phyloP scores from a whole-genome alignment of 2,888 invertebrate genomes.

The Eilema sororculum region DNA sequence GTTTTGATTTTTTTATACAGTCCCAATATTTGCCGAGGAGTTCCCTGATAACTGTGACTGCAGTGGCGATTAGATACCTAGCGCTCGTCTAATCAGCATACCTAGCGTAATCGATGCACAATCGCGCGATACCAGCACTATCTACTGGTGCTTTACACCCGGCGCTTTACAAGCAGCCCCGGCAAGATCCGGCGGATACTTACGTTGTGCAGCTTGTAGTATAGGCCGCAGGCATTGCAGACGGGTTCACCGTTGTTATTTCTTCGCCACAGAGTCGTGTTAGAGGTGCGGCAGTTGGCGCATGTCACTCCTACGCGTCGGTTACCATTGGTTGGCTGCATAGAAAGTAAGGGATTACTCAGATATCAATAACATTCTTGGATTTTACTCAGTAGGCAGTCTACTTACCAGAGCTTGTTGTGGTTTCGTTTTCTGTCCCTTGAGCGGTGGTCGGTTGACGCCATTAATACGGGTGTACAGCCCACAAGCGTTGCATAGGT shows the following conservation, averaged over 20 bases:
- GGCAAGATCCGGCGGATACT: conserved; percentile 57
- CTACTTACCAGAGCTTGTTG: conserved; percentile 83
- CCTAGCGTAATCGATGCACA: conserved; percentile 64
- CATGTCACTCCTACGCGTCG: conserved; percentile 93
- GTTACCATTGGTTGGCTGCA: conserved; percentile 87
- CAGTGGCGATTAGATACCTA: conserved; percentile 81
- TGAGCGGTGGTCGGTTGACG: conserved; percentile 91
- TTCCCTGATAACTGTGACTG: conserved; percentile 81
- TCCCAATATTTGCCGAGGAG: conserved; percentile 86
- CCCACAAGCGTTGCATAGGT: conserved; percentile 99
- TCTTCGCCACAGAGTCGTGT: conserved; percentile 98
- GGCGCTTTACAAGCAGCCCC: conserved; percentile 18
- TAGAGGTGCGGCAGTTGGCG: conserved; percentile 97
- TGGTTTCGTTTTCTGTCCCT: conserved; percentile 89
- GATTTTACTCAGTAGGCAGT: background rate
- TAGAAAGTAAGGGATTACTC: background rate
- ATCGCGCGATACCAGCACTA: conserved; percentile 46
- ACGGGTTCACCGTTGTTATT: conserved; percentile 98
- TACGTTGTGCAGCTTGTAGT: conserved; percentile 95
- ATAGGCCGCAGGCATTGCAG: conserved; percentile 99
- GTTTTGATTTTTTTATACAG: conserved; percentile 84
- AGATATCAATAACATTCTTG: background rate
- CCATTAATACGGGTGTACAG: conserved; percentile 93
- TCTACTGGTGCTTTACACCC: conserved; percentile 11
- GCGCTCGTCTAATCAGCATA: conserved; percentile 50